Evolutionary conservation across 2,888 invertebrate genomes (phyloP), one percentile per base, ranked within the genome.

Genomic region (Thecophora atra): DNA sequence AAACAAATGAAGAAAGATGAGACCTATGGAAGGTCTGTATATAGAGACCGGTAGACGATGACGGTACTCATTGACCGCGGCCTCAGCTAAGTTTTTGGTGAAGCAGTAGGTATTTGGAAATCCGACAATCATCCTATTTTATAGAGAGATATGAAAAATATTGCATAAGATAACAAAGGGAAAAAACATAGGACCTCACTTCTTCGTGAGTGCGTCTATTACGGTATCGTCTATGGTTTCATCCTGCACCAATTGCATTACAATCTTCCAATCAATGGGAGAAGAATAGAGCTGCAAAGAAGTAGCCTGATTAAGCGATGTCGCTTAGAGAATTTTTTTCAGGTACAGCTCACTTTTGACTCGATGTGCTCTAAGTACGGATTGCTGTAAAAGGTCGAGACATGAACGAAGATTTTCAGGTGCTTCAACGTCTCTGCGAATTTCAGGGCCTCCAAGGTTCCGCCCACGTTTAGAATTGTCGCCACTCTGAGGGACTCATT

Each of bases 31-130:
- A 0, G 98, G 98, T 69, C 97, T 89, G 75, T 93, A 90, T 76
- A 98, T 92, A 28, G 93, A 89, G 0, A 91, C 85, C 0, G 97
- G 96, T 26, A 98, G 82, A 24, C 88, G 85, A 0, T 89, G 88
- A 17, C 81, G 86, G 67, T 92, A 91, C 68, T 94, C 93, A 28
- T 90, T 88, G 0, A 96, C 89, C 11, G 94, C 88, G 70, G 92
- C 91, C 79, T 98, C 98, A 0, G 94, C 94, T 75, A 98, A 81
- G 74, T 94, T 92, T 84, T 98, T 98, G 0, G 96, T 93, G 82
- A 94, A 96, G 0, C 94, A 94, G 82, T 98, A 98, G 0, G 97
- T 97, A 81, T 98, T 98, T 0, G 97, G 96, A 21, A 84, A 84
- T 26, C 84, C 84, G 13, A 77, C 71, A 63, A 78, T 81, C 11